Conservation (phyloP, 2,113 vertebrate genomes). For the Oriolus oriolus region DNA sequence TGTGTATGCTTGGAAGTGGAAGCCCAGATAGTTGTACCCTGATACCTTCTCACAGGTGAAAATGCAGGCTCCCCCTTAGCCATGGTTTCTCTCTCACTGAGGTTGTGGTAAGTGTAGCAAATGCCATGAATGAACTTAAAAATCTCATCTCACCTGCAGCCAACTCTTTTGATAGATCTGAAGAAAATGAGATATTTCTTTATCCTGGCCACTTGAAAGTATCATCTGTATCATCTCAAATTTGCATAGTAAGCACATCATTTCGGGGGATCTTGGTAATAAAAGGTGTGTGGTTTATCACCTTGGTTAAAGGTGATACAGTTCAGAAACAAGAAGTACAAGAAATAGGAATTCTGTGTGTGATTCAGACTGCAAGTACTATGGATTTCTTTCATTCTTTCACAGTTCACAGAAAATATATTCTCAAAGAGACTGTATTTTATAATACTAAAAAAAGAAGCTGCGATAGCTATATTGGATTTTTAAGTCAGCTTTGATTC, state of each 20-base stretch:
- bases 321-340: slow-evolving; percentile 19
- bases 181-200: not conserved
- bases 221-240: not conserved
- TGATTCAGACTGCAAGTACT: not conserved
- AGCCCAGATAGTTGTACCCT: not conserved
- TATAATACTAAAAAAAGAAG: not conserved
- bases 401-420: slow-evolving; percentile 12
- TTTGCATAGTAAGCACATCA: not conserved
- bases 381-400: slow-evolving; percentile 36
- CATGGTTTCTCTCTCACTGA: not conserved
- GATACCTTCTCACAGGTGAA: not conserved
- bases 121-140: not conserved
- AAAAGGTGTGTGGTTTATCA: not conserved
- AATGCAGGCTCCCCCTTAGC: not conserved
- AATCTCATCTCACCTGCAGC: not conserved
- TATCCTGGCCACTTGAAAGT: not conserved
- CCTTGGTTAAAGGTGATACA: slow-evolving; percentile 11
- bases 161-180: not conserved
- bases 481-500: slow-evolving; percentile 50
- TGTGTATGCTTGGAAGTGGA: not conserved
- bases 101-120: not conserved
- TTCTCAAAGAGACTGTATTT: slow-evolving; percentile 27
- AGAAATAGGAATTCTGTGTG: not conserved
- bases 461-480: not conserved
- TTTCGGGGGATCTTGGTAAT: not conserved